These are phyloP conservation scores for Hartigia nigra DNA, from an alignment of 2,888 invertebrate species.

Conservation along the genomic window DNA sequence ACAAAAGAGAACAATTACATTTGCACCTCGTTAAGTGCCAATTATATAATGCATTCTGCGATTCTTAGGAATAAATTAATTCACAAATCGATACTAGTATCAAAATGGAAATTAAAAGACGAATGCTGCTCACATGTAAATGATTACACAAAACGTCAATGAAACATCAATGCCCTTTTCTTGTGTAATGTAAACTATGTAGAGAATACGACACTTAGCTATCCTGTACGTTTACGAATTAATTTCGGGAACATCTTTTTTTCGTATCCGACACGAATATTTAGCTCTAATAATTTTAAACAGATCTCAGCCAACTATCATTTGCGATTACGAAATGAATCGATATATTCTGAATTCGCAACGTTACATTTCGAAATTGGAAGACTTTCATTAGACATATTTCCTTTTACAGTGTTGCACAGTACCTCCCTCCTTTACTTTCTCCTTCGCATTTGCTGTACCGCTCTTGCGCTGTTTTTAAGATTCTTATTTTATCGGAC, in stretches of 20 bases:
- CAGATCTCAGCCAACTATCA: neutral
- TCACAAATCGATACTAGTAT: neutral
- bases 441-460: neutral
- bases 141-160: neutral
- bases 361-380: neutral
- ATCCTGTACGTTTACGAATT: neutral
- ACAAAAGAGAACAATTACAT: neutral
- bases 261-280: neutral
- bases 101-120: neutral
- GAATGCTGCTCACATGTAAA: neutral
- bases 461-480: neutral
- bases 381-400: constrained; percentile 26
- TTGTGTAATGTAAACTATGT: neutral
- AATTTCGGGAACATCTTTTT: neutral
- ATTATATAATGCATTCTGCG: neutral
- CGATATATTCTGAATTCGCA: neutral
- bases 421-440: neutral
- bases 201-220: neutral
- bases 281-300: neutral
- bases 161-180: neutral
- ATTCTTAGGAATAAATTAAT: neutral
- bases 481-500: neutral
- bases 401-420: constrained; percentile 5
- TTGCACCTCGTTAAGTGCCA: neutral
- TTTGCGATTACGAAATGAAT: neutral